phyloP scores from a whole-genome alignment of 2,113 vertebrate species.

The Jaculus jaculus region DNA sequence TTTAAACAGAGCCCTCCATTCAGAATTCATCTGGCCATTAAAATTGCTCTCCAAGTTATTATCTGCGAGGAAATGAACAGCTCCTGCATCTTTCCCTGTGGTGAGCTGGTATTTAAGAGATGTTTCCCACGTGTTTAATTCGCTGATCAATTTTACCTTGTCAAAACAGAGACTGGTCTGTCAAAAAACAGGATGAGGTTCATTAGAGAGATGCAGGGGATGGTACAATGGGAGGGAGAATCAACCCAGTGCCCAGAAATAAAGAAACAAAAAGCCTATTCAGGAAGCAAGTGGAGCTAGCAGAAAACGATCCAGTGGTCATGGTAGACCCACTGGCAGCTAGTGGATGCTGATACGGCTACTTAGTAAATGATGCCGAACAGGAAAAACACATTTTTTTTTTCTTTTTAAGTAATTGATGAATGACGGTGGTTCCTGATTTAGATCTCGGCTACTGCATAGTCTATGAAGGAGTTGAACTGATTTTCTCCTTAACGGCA shows the following conservation, averaged over 20 bases:
- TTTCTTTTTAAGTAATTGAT: background rate
- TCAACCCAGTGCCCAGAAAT: slow-evolving; percentile 62
- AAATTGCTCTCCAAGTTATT: slow-evolving; percentile 52
- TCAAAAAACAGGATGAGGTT: slow-evolving; percentile 75
- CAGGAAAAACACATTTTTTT: too few species aligned
- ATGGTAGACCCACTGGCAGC: background rate
- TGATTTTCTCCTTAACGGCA: background rate
- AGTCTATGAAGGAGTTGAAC: background rate
- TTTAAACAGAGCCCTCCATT: slow-evolving; percentile 68
- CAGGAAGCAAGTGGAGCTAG: slow-evolving; percentile 50
- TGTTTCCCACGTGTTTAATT: slow-evolving; percentile 57
- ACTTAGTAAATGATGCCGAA: slow-evolving; percentile 7
- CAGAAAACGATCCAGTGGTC: slow-evolving; percentile 51
- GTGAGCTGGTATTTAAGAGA: slow-evolving; percentile 33
- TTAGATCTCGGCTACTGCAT: background rate
- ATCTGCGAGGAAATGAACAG: slow-evolving; percentile 53
- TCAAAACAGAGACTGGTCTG: slow-evolving; percentile 68
- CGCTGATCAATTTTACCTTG: slow-evolving; percentile 69
- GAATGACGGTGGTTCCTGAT: background rate
- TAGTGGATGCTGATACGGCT: background rate
- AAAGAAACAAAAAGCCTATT: slow-evolving; percentile 63
- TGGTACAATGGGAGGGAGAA: slow-evolving; percentile 56
- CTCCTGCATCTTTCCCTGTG: slow-evolving; percentile 21
- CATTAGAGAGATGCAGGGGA: slow-evolving; percentile 60
- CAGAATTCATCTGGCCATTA: slow-evolving; percentile 51